Percentiles rank a stretch among this genome's conserved stretches.
phyloP scores from a whole-genome alignment of 2,888 invertebrate species.

The Eilema caniola region DNA sequence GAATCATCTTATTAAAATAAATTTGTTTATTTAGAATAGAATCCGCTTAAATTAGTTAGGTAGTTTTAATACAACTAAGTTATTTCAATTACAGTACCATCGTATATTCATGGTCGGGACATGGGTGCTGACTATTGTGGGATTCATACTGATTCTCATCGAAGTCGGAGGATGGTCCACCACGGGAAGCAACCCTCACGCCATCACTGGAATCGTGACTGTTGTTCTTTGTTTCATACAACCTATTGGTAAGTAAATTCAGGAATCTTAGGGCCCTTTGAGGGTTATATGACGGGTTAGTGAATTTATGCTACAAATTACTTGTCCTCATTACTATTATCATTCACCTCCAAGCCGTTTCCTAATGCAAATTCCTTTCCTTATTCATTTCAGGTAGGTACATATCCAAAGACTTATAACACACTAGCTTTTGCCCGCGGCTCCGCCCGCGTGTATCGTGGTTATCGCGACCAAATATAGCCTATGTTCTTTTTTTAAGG shows the following conservation, averaged over 20 bases:
- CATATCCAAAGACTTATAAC: no score
- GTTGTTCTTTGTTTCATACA: constrained; percentile 94
- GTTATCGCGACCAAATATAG: no score
- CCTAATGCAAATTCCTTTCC: no score
- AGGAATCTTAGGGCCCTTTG: not conserved
- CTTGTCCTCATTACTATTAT: no score
- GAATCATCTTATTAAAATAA: not conserved
- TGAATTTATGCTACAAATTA: no score
- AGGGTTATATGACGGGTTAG: no score
- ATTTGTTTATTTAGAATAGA: not conserved
- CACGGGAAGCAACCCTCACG: constrained; percentile 92
- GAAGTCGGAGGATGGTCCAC: constrained; percentile 92
- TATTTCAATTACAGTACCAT: constrained; percentile 90
- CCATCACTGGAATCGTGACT: constrained; percentile 93
- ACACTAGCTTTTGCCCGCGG: no score
- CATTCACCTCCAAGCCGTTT: no score
- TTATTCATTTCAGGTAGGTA: no score
- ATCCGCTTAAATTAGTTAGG: not conserved
- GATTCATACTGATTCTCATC: constrained; percentile 93
- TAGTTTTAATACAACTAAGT: not conserved
- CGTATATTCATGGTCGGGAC: constrained; percentile 94
- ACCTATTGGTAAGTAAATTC: constrained; percentile 89
- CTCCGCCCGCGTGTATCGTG: no score
- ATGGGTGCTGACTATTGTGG: constrained; percentile 92
- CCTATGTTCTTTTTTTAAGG: no score